Evolutionary conservation across 1,140 invertebrate genomes (phyloP).

Genomic region (Rhagoletis zephyria): DNA sequence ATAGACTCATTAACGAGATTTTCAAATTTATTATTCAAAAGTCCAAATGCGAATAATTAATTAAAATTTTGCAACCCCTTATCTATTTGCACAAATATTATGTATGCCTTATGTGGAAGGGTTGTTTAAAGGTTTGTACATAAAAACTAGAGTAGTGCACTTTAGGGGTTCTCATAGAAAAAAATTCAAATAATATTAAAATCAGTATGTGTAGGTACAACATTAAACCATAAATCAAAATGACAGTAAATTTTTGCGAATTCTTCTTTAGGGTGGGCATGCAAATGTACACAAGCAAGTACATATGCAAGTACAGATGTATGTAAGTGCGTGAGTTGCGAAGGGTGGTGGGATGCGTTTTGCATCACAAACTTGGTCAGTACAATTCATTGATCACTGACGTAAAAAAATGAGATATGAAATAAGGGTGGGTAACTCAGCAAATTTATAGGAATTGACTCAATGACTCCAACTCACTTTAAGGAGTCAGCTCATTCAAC

Average conservation of each 20-base stretch:
- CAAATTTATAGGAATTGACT: too few species aligned
- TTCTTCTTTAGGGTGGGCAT: not conserved
- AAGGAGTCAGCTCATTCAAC: too few species aligned
- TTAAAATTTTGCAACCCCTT: not conserved
- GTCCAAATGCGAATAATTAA: constrained; percentile 37
- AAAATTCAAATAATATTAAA: constrained; percentile 28
- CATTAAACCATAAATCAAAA: constrained; percentile 15
- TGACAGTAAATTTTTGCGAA: not conserved
- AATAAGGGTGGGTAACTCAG: too few species aligned
- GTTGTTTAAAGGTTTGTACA: not conserved
- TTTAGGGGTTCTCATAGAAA: not conserved
- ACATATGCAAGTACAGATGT: too few species aligned
- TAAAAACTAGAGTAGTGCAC: not conserved
- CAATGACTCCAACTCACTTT: too few species aligned
- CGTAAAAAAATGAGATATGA: too few species aligned
- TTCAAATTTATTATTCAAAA: constrained; percentile 31
- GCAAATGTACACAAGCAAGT: too few species aligned
- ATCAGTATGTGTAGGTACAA: not conserved
- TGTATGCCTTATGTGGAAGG: not conserved
- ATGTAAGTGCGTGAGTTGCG: too few species aligned
- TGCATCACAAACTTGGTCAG: too few species aligned
- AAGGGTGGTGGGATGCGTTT: too few species aligned
- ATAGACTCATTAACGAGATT: constrained; percentile 2
- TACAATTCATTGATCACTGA: too few species aligned
- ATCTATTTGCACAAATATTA: not conserved